These are phyloP conservation scores for Philotrypesis tridentata DNA, from an alignment of 1,140 invertebrate genomes.

Conservation along the genomic window DNA sequence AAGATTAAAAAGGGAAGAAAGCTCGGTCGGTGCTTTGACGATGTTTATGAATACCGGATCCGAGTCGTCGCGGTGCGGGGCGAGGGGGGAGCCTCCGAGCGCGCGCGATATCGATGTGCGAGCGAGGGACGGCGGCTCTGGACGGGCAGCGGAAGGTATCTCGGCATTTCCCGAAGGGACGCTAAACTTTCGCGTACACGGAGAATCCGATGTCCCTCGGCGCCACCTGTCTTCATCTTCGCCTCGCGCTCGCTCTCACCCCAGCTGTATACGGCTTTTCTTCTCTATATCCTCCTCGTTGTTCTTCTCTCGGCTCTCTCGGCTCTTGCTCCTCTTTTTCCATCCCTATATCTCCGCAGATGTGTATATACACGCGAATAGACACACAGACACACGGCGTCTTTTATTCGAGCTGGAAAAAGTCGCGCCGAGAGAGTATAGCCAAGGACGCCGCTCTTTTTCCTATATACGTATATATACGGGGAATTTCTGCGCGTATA, in stretches of 20 bases:
- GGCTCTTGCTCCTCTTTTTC: constrained; percentile 17
- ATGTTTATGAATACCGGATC: constrained; percentile 21
- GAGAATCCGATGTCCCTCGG: constrained; percentile 34
- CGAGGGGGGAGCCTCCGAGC: not conserved
- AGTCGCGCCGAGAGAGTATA: not conserved
- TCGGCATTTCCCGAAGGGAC: constrained; percentile 43
- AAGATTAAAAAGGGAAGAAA: no score
- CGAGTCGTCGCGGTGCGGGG: not conserved
- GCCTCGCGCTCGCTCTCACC: not conserved
- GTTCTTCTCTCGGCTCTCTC: not conserved
- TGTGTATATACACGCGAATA: no score
- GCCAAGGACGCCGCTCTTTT: not conserved
- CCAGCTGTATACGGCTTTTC: no score
- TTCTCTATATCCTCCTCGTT: not conserved
- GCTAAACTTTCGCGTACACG: constrained; percentile 43
- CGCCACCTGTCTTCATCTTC: constrained; percentile 46
- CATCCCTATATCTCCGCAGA: not conserved
- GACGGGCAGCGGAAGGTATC: not conserved
- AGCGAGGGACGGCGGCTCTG: constrained; percentile 13
- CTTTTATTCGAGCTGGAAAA: not conserved
- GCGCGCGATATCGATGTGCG: constrained; percentile 38
- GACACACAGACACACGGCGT: not conserved
- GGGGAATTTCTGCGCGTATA: not conserved
- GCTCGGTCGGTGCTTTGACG: not conserved
- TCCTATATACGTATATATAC: no score